phyloP scores from a whole-genome alignment of 2,797 vertebrate species.

The Myiothlypis chrysogaster region DNA sequence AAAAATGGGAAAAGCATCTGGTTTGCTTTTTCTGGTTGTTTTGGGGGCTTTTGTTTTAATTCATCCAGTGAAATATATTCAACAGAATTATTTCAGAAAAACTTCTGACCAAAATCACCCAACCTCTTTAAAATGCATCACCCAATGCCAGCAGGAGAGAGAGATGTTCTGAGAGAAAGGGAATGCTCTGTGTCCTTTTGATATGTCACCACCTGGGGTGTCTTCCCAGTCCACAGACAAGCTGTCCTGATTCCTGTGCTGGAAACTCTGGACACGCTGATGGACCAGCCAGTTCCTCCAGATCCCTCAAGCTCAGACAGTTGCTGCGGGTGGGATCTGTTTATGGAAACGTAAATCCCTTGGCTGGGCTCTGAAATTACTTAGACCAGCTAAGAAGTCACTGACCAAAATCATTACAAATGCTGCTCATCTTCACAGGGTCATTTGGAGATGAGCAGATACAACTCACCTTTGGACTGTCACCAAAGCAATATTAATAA shows the following conservation, averaged over 20 bases:
- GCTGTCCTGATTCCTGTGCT: not conserved
- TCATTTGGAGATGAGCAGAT: slow-evolving; percentile 9
- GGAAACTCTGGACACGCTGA: not conserved
- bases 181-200: not conserved
- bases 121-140: not conserved
- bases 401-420: slow-evolving; percentile 17
- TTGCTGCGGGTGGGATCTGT: not conserved
- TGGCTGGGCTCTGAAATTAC: slow-evolving; percentile 1
- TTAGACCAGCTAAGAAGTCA: not conserved
- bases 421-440: slow-evolving; percentile 5
- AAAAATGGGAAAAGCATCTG: not conserved
- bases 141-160: not conserved
- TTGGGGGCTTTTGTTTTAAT: not conserved
- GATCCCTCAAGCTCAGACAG: not conserved
- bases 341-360: not conserved
- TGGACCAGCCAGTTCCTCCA: not conserved
- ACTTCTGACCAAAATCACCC: not conserved
- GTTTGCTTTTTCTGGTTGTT: not conserved
- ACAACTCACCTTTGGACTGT: not conserved
- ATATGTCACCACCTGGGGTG: not conserved
- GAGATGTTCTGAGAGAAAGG: not conserved
- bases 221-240: not conserved
- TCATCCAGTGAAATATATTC: not conserved
- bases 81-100: not conserved
- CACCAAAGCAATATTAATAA: slow-evolving; percentile 36